These are phyloP conservation scores for Amphipoea oculea DNA, from an alignment of 2,888 invertebrate genomes.

Conservation along the genomic window DNA sequence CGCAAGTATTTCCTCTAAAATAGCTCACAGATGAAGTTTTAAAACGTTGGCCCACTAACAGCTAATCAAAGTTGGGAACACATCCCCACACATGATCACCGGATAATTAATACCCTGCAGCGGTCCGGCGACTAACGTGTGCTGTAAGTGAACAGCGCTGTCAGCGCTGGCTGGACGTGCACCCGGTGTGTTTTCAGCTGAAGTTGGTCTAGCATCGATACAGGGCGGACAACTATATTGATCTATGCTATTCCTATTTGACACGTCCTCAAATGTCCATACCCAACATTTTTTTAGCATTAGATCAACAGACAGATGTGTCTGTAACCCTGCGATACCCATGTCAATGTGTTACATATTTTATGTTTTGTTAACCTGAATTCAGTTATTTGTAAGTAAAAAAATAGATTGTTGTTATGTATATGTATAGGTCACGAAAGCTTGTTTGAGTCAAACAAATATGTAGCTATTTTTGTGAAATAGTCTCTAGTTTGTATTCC, in stretches of 20 bases:
- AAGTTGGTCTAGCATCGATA: conserved; percentile 36
- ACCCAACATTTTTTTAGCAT: not conserved
- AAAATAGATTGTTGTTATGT: not conserved
- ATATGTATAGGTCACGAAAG: too few relatives aligned
- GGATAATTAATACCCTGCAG: conserved; percentile 50
- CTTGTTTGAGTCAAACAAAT: not conserved
- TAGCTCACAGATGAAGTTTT: conserved; percentile 24
- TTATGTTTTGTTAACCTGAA: not conserved
- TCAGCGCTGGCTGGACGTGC: conserved; percentile 25
- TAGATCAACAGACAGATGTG: too few relatives aligned
- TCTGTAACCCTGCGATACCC: not conserved
- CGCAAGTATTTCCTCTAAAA: not conserved
- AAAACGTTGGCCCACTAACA: conserved; percentile 46
- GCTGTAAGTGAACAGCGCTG: conserved; percentile 33
- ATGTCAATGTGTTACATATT: not conserved
- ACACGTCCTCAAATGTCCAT: not conserved
- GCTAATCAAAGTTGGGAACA: conserved; percentile 54
- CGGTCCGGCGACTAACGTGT: conserved; percentile 21
- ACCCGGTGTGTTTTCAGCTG: conserved; percentile 18
- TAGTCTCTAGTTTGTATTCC: not conserved
- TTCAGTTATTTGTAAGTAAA: not conserved
- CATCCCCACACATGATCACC: conserved; percentile 38
- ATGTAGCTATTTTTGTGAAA: not conserved
- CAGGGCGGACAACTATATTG: not conserved
- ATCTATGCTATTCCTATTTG: not conserved